A percentile compares a stretch with the other conserved stretches of the same genome.
These are phyloP conservation scores for Tragelaphus imberbis DNA, from an alignment of 2,113 vertebrate species.

Conservation along the genomic window DNA sequence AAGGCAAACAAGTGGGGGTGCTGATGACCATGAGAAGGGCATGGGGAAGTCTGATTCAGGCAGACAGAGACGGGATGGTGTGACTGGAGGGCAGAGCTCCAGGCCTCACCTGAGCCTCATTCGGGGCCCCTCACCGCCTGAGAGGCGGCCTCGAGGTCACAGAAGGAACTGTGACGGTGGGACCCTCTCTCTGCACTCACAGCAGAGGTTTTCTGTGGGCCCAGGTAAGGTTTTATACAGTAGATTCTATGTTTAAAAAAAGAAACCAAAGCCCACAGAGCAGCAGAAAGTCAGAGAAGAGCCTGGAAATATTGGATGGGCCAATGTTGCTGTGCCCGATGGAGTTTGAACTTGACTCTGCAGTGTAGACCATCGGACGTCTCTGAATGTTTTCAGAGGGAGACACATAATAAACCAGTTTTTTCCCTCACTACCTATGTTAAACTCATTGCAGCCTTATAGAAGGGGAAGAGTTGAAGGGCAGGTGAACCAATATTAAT, in stretches of 20 bases:
- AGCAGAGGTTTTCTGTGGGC: background rate
- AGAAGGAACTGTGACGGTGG: background rate
- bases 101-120: background rate
- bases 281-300: background rate
- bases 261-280: accelerated
- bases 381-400: background rate
- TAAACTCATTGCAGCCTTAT: background rate
- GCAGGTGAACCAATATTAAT: background rate
- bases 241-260: background rate
- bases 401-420: background rate
- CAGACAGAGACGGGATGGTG: accelerated
- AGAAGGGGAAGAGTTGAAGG: background rate
- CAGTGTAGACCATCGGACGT: accelerated
- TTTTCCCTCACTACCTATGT: background rate
- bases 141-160: background rate
- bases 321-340: background rate
- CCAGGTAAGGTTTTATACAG: background rate
- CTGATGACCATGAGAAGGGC: background rate
- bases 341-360: background rate
- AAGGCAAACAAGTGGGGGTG: background rate
- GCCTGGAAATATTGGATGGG: background rate
- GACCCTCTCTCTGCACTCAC: background rate
- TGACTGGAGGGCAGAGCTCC: too few species aligned
- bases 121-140: background rate
- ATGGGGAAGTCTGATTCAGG: accelerated